phyloP scores from a whole-genome alignment of 2,888 invertebrate genomes.

The Parelbella ahira region DNA sequence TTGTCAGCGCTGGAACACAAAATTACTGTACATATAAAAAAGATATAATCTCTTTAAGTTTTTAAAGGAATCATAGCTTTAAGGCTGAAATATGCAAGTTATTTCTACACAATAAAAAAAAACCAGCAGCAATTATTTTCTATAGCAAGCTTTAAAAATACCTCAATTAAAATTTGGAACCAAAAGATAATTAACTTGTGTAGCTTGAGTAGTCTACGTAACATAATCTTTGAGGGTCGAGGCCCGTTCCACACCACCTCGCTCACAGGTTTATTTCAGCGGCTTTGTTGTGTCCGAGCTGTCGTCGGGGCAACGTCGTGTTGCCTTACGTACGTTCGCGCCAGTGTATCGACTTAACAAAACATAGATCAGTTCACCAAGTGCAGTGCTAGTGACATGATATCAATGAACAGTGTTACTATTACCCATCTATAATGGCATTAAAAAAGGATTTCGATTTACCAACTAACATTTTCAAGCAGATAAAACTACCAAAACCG shows the following conservation, averaged over 20 bases:
- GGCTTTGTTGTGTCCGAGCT: slow-evolving; percentile 64
- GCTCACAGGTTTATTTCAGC: slow-evolving; percentile 11
- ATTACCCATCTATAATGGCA: slow-evolving; percentile 54
- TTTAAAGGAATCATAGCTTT: too few relatives aligned
- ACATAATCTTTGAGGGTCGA: slow-evolving; percentile 50
- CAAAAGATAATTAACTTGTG: too few relatives aligned
- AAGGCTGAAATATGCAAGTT: too few relatives aligned
- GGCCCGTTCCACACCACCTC: slow-evolving; percentile 43
- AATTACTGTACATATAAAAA: too few relatives aligned
- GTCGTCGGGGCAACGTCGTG: slow-evolving; percentile 66
- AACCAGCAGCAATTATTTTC: too few relatives aligned
- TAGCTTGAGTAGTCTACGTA: too few relatives aligned
- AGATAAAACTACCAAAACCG: slow-evolving; percentile 54
- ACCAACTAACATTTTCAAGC: slow-evolving; percentile 66
- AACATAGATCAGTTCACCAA: slow-evolving; percentile 35
- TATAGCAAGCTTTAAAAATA: too few relatives aligned
- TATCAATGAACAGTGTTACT: slow-evolving; percentile 39
- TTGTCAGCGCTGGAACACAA: too few relatives aligned
- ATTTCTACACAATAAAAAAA: too few relatives aligned
- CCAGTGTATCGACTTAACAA: slow-evolving; percentile 47
- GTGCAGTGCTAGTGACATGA: slow-evolving; percentile 63
- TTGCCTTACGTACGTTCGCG: slow-evolving; percentile 40
- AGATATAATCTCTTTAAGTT: too few relatives aligned
- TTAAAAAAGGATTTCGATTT: slow-evolving; percentile 72
- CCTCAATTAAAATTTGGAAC: too few relatives aligned